Percentiles rank a stretch among this genome's conserved stretches.
Conservation (phyloP, 2,797 vertebrate species). For the Loris lydekkerianus region DNA sequence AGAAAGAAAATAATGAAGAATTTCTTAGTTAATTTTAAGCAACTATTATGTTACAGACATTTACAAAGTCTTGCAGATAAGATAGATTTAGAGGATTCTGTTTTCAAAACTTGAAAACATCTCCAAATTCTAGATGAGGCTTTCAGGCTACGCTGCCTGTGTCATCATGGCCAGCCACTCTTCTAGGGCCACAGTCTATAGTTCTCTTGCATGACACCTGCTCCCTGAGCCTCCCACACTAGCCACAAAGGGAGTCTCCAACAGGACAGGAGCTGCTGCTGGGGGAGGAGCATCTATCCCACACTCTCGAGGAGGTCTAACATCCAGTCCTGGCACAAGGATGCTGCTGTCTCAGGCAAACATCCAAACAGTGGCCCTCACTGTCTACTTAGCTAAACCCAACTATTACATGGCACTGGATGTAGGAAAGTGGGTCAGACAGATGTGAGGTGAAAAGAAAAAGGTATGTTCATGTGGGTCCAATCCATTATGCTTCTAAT, state of each 20-base stretch:
- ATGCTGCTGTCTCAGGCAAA: not conserved
- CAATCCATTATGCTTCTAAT: not conserved
- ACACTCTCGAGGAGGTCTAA: not conserved
- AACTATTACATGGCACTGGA: not conserved
- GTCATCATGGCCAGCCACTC: not conserved
- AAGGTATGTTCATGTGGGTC: not conserved
- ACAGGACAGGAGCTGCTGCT: not conserved
- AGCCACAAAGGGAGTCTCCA: not conserved
- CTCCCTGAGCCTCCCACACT: not conserved
- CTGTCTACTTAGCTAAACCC: not conserved
- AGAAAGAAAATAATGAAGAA: not conserved
- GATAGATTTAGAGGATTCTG: not conserved
- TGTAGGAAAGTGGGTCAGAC: not conserved
- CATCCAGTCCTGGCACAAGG: not conserved
- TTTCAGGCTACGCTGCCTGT: not conserved
- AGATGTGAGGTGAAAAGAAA: conserved; percentile 26
- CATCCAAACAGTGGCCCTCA: not conserved
- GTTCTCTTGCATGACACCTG: not conserved
- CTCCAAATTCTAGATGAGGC: not conserved
- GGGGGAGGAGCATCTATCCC: not conserved
- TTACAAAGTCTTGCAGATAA: conserved; percentile 43
- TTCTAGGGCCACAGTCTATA: not conserved
- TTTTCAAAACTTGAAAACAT: conserved; percentile 37
- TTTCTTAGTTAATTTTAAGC: conserved; percentile 43
- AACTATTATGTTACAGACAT: not conserved